A percentile compares a stretch with the other conserved stretches of the same genome.
These are phyloP conservation scores for Podarcis muralis DNA, from an alignment of 2,113 vertebrate genomes.

Conservation along the genomic window DNA sequence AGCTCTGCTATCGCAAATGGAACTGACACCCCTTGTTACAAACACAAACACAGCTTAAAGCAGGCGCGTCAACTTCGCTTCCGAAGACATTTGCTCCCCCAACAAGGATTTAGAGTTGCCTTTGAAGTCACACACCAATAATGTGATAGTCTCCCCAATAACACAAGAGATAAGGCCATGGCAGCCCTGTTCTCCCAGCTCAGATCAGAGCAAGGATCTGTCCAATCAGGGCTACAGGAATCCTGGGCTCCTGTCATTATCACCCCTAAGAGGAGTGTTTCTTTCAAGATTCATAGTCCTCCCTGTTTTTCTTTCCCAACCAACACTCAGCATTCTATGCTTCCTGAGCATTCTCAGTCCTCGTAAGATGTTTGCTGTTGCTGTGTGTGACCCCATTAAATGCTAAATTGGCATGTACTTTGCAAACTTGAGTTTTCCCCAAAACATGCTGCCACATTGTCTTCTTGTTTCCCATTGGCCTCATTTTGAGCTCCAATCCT, in stretches of 20 bases:
- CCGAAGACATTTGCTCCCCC: not conserved
- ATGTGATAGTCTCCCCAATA: not conserved
- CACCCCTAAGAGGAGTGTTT: too few relatives aligned
- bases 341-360: not conserved
- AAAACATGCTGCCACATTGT: not conserved
- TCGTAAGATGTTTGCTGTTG: not conserved
- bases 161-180: not conserved
- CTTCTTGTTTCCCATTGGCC: not conserved
- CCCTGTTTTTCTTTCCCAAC: not conserved
- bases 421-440: not conserved
- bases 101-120: not conserved
- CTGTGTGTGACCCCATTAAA: not conserved
- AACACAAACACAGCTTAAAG: slow-evolving; percentile 11
- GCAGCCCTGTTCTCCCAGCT: not conserved
- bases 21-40: not conserved
- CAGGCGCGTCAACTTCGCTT: not conserved
- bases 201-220: not conserved
- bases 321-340: too few relatives aligned
- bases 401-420: not conserved
- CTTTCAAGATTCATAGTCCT: not conserved
- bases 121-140: not conserved
- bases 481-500: not conserved
- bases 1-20: not conserved
- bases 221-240: not conserved
- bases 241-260: not conserved